These are phyloP conservation scores for Lepidurus apus DNA, from an alignment of 1,140 invertebrate genomes.

Conservation along the genomic window DNA sequence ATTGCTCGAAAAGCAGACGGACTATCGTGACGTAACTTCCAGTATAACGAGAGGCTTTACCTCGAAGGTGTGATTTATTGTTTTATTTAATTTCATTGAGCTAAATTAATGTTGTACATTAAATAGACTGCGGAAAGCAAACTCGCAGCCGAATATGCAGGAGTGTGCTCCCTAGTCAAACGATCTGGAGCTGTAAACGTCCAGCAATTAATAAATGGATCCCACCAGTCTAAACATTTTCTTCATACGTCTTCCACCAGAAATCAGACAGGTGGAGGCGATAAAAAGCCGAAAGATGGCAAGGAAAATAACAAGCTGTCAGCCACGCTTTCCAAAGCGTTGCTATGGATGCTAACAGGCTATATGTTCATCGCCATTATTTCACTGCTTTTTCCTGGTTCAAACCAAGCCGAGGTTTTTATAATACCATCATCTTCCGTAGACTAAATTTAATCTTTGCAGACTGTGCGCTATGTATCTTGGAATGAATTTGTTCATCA, in stretches of 20 bases:
- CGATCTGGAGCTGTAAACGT: background rate
- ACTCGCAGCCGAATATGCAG: background rate
- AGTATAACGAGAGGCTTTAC: background rate
- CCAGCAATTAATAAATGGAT: background rate
- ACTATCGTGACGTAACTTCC: background rate
- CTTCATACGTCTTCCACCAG: background rate
- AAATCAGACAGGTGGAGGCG: conserved; percentile 17
- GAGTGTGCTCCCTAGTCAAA: background rate
- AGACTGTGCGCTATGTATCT: conserved; percentile 60
- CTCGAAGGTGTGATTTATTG: background rate
- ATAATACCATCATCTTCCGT: conserved; percentile 33
- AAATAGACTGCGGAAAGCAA: background rate
- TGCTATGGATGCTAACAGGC: conserved; percentile 67
- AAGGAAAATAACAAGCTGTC: conserved; percentile 61
- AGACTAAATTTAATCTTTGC: background rate
- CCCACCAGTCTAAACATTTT: background rate
- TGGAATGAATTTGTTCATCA: conserved; percentile 94
- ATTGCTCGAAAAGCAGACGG: background rate
- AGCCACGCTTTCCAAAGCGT: conserved; percentile 62
- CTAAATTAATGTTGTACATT: background rate
- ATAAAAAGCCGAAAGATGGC: conserved; percentile 48
- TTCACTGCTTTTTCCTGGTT: conserved; percentile 62
- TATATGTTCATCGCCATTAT: conserved; percentile 65
- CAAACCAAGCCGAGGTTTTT: conserved; percentile 63
- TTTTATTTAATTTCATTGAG: background rate